Evolutionary conservation across 2,797 vertebrate genomes (phyloP), one percentile per base, ranked within the genome.

Genomic region (Myotis daubentonii): DNA sequence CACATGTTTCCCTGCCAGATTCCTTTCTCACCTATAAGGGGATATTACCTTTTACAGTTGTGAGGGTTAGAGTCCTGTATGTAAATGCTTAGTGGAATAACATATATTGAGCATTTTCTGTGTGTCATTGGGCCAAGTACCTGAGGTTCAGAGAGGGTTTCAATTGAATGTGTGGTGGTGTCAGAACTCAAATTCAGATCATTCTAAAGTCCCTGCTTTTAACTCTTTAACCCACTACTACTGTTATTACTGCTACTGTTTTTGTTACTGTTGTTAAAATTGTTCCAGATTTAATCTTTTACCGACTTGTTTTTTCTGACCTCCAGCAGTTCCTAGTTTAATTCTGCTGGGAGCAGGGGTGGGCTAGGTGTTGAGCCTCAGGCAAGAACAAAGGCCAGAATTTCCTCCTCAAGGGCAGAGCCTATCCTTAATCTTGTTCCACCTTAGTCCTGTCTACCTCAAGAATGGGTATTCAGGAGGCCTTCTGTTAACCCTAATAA

Each of bases 191-290:
- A 91, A 72, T 33, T 66, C 36, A 51, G 60, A n/a, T 75, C 65
- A 71, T 60, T 68, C 74, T 75, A 86, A 86, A 95, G 65, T 72
- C 36, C 20, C 22, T 36, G 47, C n/a, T 93, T 76, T 80, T 70
- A 90, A 81, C 28, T 47, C 19, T 25, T 70, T 51, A 87, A 44
- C 15, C 49, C 76, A 30, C 38, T 66, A 81, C 82, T 36, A 47
- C 80, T 44, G 36, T 79, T 95, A 53, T 49, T 74, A 60, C 36
- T 72, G 38, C 72, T 86, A 15, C 22, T 89, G 85, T n/a, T 76
- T 76, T 65, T 83, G 38, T 92, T 70, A 38, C 25, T 72, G 38
- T 55, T 71, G 65, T 70, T 80, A 62, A 92, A 53, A 53, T 85
- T n/a, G 16, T 72, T 82, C 68, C 25, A 81, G 36, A 66, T 65